Conservation (phyloP, 1,140 invertebrate genomes). For the Drosophila prosaltans region DNA sequence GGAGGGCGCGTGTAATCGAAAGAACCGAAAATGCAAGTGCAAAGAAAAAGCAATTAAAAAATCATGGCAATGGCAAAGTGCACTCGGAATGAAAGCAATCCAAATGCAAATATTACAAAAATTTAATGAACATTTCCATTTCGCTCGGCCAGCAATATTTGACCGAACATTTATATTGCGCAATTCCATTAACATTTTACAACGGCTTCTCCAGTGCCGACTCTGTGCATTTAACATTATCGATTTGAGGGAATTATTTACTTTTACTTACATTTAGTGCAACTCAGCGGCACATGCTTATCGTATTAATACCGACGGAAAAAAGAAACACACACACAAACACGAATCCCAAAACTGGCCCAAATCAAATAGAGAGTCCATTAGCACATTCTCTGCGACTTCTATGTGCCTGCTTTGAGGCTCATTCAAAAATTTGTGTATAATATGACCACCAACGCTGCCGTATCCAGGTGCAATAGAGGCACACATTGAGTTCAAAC, state of each 20-base stretch:
- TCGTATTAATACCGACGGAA: slow-evolving; percentile 33
- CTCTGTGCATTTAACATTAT: slow-evolving; percentile 63
- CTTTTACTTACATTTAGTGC: slow-evolving; percentile 25
- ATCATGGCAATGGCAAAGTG: slow-evolving; percentile 19
- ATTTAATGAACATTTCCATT: slow-evolving; percentile 35
- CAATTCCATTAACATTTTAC: slow-evolving; percentile 48
- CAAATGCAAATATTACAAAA: slow-evolving; percentile 45
- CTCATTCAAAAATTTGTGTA: slow-evolving; percentile 63
- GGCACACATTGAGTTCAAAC: slow-evolving; percentile 22
- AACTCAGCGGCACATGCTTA: slow-evolving; percentile 44
- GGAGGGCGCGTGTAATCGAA: slow-evolving; percentile 3
- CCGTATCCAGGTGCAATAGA: slow-evolving; percentile 58
- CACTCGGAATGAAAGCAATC: slow-evolving; percentile 37
- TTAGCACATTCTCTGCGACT: slow-evolving; percentile 54
- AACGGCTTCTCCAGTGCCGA: slow-evolving; percentile 24
- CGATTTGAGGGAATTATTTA: slow-evolving; percentile 49
- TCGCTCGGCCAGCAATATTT: slow-evolving; percentile 66
- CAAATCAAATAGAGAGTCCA: slow-evolving; percentile 35
- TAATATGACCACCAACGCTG: slow-evolving; percentile 63
- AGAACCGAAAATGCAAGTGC: slow-evolving; percentile 49
- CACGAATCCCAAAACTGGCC: slow-evolving; percentile 15
- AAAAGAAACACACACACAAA: slow-evolving; percentile 13
- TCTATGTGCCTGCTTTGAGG: slow-evolving; percentile 5
- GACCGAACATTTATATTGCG: slow-evolving; percentile 40
- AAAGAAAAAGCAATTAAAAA: slow-evolving; percentile 28